Percentiles rank a stretch among this genome's conserved stretches.
These are phyloP conservation scores for Dermatemys mawii DNA, from an alignment of 2,113 vertebrate species.

Conservation along the genomic window DNA sequence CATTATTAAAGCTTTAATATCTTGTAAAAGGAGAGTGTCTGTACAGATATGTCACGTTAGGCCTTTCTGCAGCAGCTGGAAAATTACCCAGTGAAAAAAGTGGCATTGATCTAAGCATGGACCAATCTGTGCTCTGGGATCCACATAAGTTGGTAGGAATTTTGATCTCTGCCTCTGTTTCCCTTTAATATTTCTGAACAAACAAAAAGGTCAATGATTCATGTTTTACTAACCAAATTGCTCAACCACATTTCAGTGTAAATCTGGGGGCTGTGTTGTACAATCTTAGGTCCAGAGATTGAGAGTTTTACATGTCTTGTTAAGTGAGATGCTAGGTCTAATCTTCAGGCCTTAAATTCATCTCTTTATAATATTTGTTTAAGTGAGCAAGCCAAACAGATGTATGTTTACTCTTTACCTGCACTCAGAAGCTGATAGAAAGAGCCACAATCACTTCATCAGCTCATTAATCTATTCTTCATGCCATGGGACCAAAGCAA, in stretches of 20 bases:
- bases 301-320: not conserved
- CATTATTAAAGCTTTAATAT: not conserved
- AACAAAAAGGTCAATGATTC: not conserved
- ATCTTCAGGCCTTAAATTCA: not conserved
- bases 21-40: not conserved
- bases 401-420: conserved; percentile 5
- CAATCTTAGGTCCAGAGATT: not conserved
- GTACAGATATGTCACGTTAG: not conserved
- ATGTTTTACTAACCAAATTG: not conserved
- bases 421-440: not conserved
- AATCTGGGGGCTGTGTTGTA: not conserved
- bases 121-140: not conserved
- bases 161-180: not conserved
- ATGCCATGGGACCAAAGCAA: not conserved
- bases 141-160: not conserved
- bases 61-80: not conserved
- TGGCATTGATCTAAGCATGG: not conserved
- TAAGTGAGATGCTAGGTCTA: not conserved
- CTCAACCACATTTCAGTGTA: not conserved
- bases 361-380: not conserved
- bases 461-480: not conserved
- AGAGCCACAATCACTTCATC: not conserved
- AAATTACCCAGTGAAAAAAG: not conserved
- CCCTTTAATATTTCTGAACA: not conserved
- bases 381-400: not conserved